Percentiles rank a stretch among this genome's conserved stretches.
Evolutionary conservation across 2,888 invertebrate species (phyloP).

Genomic region (Brenthis ino): DNA sequence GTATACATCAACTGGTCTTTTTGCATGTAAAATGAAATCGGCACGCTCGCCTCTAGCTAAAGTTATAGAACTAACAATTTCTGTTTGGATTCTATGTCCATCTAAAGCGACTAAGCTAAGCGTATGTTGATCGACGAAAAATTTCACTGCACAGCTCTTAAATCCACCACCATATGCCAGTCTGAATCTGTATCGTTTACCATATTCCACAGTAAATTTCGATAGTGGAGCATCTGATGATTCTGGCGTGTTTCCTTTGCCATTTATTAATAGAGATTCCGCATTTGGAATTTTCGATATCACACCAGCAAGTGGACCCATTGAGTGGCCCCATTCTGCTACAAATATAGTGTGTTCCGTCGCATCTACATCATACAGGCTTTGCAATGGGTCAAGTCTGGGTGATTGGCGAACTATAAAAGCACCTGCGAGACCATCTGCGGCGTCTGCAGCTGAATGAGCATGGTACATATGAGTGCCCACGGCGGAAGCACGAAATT

Average conservation of each 20-base stretch:
- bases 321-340: constrained; percentile 86
- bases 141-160: constrained; percentile 85
- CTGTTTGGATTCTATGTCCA: constrained; percentile 84
- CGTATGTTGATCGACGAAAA: constrained; percentile 85
- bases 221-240: constrained; percentile 66
- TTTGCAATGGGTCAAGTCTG: constrained; percentile 81
- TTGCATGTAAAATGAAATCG: constrained; percentile 87
- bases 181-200: constrained; percentile 85
- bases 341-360: constrained; percentile 86
- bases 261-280: constrained; percentile 84
- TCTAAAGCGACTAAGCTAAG: constrained; percentile 87
- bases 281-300: constrained; percentile 65
- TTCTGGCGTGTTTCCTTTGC: constrained; percentile 77
- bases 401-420: constrained; percentile 86
- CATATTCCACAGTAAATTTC: constrained; percentile 80
- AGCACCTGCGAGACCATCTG: constrained; percentile 87
- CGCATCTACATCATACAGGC: constrained; percentile 87
- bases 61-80: constrained; percentile 80
- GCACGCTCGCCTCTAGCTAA: constrained; percentile 88
- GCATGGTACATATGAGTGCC: constrained; percentile 90
- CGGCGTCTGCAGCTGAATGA: constrained; percentile 85
- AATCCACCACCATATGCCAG: constrained; percentile 85
- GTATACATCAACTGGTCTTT: constrained; percentile 81
- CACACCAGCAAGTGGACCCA: constrained; percentile 74
- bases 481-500: constrained; percentile 86